Evolutionary conservation across 2,797 vertebrate species (phyloP).

Genomic region (Arvicola amphibius): DNA sequence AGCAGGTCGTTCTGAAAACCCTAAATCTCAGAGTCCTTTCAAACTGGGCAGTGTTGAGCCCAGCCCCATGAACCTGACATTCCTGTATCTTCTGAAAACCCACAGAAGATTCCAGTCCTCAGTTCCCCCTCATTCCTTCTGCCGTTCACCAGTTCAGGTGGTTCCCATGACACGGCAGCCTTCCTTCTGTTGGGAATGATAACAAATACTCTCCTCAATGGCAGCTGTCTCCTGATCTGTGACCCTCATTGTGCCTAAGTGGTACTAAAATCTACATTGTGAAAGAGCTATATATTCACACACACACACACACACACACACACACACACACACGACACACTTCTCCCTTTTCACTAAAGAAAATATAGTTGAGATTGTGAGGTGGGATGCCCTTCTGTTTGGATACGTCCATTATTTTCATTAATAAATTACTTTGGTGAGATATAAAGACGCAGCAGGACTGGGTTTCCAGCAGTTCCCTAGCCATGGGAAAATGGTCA

Average conservation of each 20-base stretch:
- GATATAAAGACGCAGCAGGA: background rate
- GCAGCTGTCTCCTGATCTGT: background rate
- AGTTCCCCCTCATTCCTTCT: accelerated
- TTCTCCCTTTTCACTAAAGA: background rate
- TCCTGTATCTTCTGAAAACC: background rate
- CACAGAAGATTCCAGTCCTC: background rate
- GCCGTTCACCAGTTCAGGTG: background rate
- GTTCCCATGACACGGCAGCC: background rate
- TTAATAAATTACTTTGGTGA: background rate
- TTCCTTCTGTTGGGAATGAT: background rate
- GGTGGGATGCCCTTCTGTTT: background rate
- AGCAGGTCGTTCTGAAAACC: background rate
- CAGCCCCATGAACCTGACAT: background rate
- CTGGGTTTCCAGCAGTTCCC: background rate
- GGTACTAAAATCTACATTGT: background rate
- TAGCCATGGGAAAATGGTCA: background rate
- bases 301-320: too few relatives aligned
- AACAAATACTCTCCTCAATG: background rate
- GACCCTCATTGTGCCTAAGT: background rate
- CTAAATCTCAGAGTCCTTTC: background rate
- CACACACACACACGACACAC: too few relatives aligned
- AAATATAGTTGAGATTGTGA: background rate
- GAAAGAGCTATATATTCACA: background rate
- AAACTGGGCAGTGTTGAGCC: background rate
- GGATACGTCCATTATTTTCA: background rate